Conservation (phyloP, 1,140 invertebrate species). For the Bombyx mandarina region DNA sequence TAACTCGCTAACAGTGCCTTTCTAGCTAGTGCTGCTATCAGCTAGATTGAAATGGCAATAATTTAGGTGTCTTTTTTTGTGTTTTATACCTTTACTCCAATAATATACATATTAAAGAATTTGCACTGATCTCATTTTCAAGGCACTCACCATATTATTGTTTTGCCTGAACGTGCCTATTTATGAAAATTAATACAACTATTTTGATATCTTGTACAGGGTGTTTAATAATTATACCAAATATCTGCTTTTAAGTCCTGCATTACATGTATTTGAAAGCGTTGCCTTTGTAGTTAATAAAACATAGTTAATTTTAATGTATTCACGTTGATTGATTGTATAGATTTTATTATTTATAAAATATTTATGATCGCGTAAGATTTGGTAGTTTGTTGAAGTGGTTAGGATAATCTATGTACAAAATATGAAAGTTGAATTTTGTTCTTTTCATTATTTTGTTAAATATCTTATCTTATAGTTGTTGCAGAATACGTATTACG, state of each 20-base stretch:
- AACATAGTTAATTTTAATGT: constrained; percentile 7
- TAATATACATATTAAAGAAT: constrained; percentile 10
- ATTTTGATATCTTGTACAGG: constrained; percentile 67
- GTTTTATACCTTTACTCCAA: not conserved
- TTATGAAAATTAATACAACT: constrained; percentile 38
- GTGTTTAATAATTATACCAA: constrained; percentile 64
- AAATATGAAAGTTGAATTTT: no score
- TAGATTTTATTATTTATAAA: constrained; percentile 45
- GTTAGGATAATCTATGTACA: no score
- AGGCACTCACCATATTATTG: constrained; percentile 30
- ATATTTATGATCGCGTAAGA: constrained; percentile 13
- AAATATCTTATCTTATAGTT: no score
- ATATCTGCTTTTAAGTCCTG: constrained; percentile 60
- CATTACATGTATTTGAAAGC: constrained; percentile 34
- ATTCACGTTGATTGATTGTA: constrained; percentile 26
- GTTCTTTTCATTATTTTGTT: no score
- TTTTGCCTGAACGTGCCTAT: constrained; percentile 54
- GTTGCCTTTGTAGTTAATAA: constrained; percentile 52
- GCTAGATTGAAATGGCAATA: not conserved
- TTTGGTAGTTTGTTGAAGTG: constrained; percentile 22
- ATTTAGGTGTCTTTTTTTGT: no score
- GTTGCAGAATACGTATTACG: no score
- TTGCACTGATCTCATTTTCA: constrained; percentile 47
- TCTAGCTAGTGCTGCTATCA: constrained; percentile 14
- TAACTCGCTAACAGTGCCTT: constrained; percentile 16